Evolutionary conservation across 2,113 vertebrate genomes (phyloP), one percentile per base, ranked within the genome.

Genomic region (Toxostoma redivivum): DNA sequence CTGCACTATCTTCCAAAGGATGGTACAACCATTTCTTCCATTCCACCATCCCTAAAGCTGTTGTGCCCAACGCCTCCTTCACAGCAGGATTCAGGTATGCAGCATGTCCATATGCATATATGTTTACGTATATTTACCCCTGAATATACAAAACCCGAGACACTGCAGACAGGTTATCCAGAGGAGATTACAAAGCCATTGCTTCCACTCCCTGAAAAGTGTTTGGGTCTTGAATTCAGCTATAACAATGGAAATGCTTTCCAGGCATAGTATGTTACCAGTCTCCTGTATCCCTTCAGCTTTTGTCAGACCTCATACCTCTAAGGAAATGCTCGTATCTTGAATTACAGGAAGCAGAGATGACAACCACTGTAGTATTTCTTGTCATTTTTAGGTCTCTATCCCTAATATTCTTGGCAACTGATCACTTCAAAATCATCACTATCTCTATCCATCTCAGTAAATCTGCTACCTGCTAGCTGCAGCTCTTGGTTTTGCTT

Each of bases 11-110:
- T 76, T 76, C 31, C 45, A 54, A 85, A 87, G 35, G 30, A 40
- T 20, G n/a, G 73, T 15, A 12, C 24, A 54, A 38, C 3, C 0
- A 0, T 5, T n/a, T 53, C 28, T 45, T 76, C 45, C 11, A 3
- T 44, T 70, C 71, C 66, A 51, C 15, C 38, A 45, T 20, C 9
- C 8, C 44, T 69, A 31, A 69, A 47, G 15, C 5, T 65, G 25
- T 24, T 5, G 2, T 45, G 38, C 35, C 31, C n/a, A 72, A 4
- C 11, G 16, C 33, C 15, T 35, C 48, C 31, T 22, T 81, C 37
- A 24, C 0, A 4, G 37, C 12, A 86, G 25, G 33, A 79, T 20
- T 79, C 38, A 50, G 28, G 10, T 47, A 7, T 53, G 47, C 42
- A 60, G 15, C 5, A 11, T 0, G 1, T 54, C 28, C 10, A 33